Evolutionary conservation across 2,888 invertebrate genomes (phyloP), one percentile per base, ranked within the genome.

Genomic region (Callinectes sapidus): DNA sequence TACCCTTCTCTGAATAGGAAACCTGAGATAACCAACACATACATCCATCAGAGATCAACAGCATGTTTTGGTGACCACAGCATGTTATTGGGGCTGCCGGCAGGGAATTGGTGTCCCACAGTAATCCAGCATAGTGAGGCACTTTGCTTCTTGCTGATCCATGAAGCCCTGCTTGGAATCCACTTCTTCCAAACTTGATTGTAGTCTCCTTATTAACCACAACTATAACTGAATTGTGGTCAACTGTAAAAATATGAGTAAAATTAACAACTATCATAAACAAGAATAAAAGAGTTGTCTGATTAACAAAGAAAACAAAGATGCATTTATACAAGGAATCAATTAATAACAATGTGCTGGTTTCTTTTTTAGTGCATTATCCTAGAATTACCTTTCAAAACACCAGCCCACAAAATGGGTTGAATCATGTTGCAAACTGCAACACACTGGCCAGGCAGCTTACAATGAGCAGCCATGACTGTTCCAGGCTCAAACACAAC

Each of bases 41-140:
- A 28, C 48, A n/a, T 54, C 91, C 91, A 87, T 91, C 91, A 48
- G 91, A 91, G 28, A 91, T 87, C 16, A 87, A 18, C 28, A 91
- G 42, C 28, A 66, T 32, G 61, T 87, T 32, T 5, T 87, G 61
- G 8, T 87, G 87, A 71, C 71, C 91, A 87, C 39, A 87, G 18
- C 86, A 87, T 71, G 87, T 85, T 71, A 87, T 13, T 23, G 87
- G 85, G 2, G 32, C 6, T 42, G 91, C 35, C 32, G 91, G 66
- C 14, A 91, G 87, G 28, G 91, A 32, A 5, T 42, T 71, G 66
- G 54, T 87, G 28, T 16, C 8, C 91, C 91, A 91, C 18, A 81
- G 1, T 81, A 81, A 81, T 35, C 81, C 32, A 32, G 32, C 81
- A n/a, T 81, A 28, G 18, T 35, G 35, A 35, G 81, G 14, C 35